Base-by-base conservation (phyloP, 2,888 invertebrate species). In the Ectemnius lituratus region DNA sequence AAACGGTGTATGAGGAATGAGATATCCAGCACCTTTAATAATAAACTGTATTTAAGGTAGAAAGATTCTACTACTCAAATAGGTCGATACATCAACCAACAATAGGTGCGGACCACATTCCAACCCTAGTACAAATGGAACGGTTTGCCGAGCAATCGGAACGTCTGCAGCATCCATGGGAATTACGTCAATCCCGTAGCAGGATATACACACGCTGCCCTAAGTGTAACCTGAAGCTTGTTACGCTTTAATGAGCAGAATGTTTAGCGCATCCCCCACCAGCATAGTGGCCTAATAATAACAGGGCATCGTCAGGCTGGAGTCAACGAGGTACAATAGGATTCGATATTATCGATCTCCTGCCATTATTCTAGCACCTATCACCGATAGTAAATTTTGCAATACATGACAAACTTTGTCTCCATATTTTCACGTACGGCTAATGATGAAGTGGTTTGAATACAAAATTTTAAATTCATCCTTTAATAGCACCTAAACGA, bases 241-340 rank as follows among this genome's bases (percentile, higher is more conserved):
- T 20, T 14, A 23, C 58, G 20, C 27, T 58, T 23, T 27, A 4
- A 20, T 23, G 23, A 20, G 16, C 20, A 13, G 20, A 58, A 58
- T 58, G 58, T 58, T 58, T 13, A 60, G 11, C n/a, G 23, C 16
- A 28, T 60, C 28, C 4, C 20, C 65, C 18, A 46, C 64, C 56
- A 68, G 67, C 71, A 65, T 27, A 64, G 60, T 72, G 76, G 67
- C 76, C 76, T 47, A 76, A 71, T 76, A 76, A 76, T 67, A 62
- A 58, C 8, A 16, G 62, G 71, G 62, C 72, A 67, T 18, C 62
- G 76, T 75, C 75, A 72, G 68, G 37, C 72, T 59, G 65, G 57
- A 76, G 72, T 76, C 76, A 76, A 72, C 76, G 65, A 68, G 72
- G 65, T 61, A 47, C 71, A 76, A 76, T 76, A 76, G 62, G 59